These are phyloP conservation scores for Pseudochirops cupreus DNA, from an alignment of 2,797 vertebrate species.

Conservation along the genomic window DNA sequence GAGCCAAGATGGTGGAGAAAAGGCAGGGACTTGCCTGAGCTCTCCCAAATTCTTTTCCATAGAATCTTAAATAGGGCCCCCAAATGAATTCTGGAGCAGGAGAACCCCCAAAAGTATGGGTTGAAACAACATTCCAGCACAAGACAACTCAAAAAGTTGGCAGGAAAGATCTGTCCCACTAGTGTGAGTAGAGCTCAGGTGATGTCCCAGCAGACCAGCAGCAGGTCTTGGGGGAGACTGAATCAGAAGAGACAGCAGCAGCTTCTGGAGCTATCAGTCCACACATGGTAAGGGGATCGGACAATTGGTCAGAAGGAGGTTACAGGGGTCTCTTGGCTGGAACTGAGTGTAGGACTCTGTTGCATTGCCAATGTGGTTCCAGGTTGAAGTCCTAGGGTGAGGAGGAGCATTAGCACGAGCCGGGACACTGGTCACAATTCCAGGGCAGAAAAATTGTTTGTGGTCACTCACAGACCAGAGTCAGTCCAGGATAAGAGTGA, in stretches of 20 bases:
- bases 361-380: neutral
- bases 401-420: neutral
- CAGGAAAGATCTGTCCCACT: neutral
- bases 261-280: neutral
- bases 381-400: neutral
- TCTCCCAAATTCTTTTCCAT: neutral
- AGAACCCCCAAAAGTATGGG: neutral
- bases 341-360: neutral
- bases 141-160: neutral
- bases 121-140: neutral
- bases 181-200: neutral
- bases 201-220: neutral
- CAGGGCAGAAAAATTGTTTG: neutral
- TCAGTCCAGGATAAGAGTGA: neutral
- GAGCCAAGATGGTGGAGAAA: neutral
- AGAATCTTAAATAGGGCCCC: neutral
- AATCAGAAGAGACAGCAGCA: neutral
- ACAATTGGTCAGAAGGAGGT: neutral
- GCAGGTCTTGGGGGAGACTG: neutral
- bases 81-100: neutral
- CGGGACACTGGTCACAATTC: neutral
- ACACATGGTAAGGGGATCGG: neutral
- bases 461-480: neutral
- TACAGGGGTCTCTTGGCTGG: neutral
- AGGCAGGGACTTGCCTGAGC: neutral